Percentiles rank a stretch among this genome's conserved stretches.
phyloP scores from a whole-genome alignment of 2,888 invertebrate genomes.

The Neria commutata region DNA sequence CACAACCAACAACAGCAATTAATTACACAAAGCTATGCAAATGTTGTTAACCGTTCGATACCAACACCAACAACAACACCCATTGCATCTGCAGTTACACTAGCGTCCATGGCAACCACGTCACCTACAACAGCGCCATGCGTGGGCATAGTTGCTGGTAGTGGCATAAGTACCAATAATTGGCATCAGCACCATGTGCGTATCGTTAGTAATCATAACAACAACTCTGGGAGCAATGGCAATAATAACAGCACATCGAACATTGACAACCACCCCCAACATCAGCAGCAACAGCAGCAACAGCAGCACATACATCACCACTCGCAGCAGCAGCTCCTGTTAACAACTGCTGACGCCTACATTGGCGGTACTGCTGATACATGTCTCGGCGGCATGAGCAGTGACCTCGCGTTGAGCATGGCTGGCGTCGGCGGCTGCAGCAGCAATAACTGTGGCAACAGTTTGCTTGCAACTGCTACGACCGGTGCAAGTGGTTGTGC shows the following conservation, averaged over 20 bases:
- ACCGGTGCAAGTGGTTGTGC: too few species aligned
- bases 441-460: too few species aligned
- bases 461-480: too few species aligned
- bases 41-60: constrained; percentile 37
- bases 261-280: constrained; percentile 3
- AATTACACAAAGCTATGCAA: constrained; percentile 38
- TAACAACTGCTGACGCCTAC: constrained; percentile 5
- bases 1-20: constrained; percentile 25
- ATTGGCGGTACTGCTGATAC: constrained; percentile 24
- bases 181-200: constrained; percentile 27
- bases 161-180: constrained; percentile 36
- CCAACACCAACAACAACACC: constrained; percentile 21
- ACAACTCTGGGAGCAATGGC: constrained; percentile 29
- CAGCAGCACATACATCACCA: constrained; percentile 10
- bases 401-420: too few species aligned
- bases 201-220: constrained; percentile 24
- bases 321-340: constrained; percentile 4
- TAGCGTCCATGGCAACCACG: too few species aligned
- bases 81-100: too few species aligned
- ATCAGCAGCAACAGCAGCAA: constrained; percentile 15
- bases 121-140: too few species aligned
- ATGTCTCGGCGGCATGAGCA: constrained; percentile 27
- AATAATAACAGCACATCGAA: constrained; percentile 21
- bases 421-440: constrained; percentile 21
- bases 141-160: constrained; percentile 36